Percentiles rank a stretch among this genome's conserved stretches.
Evolutionary conservation across 2,797 vertebrate genomes (phyloP).

Genomic region (Sorex maritimensis): DNA sequence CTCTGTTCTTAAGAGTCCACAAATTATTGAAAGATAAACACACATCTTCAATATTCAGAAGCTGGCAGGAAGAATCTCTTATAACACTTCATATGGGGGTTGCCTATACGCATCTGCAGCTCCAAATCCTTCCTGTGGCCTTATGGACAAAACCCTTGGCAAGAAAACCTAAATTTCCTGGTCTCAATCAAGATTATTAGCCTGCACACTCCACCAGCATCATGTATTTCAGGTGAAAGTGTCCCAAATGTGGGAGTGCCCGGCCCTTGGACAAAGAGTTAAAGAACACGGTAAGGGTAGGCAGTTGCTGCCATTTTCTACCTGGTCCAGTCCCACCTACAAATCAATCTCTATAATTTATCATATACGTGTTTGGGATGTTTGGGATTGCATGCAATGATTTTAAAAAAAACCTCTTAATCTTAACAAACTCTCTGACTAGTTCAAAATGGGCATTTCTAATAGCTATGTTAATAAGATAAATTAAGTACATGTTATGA

Average conservation of each 20-base stretch:
- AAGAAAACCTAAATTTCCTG: not conserved
- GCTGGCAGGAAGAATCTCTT: not conserved
- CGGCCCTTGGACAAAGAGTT: too few relatives aligned
- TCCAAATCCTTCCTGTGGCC: not conserved
- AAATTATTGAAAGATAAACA: not conserved
- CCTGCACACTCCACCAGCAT: not conserved
- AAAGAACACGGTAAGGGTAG: not conserved
- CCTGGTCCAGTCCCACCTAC: not conserved
- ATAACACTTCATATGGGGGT: not conserved
- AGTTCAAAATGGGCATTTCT: not conserved
- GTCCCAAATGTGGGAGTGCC: not conserved
- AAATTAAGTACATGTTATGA: not conserved
- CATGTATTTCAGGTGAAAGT: not conserved
- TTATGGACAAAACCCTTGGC: not conserved
- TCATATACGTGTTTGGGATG: not conserved
- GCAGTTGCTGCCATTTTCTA: not conserved
- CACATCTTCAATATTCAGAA: not conserved
- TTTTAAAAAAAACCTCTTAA: not conserved
- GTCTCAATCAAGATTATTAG: not conserved
- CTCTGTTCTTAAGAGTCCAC: not conserved
- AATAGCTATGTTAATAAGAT: not conserved
- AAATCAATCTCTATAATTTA: not conserved
- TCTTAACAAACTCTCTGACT: not conserved
- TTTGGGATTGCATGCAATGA: not conserved
- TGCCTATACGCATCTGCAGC: not conserved